Evolutionary conservation across 2,797 vertebrate species (phyloP).

Genomic region (Coccyzus lansbergi): DNA sequence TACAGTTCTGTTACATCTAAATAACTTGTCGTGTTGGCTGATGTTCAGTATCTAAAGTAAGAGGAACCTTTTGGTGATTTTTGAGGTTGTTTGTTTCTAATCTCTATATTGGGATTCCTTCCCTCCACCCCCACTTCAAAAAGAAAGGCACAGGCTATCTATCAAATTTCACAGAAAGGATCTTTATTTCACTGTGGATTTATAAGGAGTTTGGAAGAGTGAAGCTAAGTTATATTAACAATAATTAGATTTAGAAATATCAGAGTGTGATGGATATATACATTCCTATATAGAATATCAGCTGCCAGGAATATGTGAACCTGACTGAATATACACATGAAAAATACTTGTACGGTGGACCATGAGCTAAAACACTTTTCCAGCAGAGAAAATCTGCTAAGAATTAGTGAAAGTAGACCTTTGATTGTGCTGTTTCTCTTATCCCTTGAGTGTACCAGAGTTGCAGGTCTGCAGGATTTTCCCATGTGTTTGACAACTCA

Average conservation of each 20-base stretch:
- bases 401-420: neutral
- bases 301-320: neutral
- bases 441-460: rapidly evolving
- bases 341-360: neutral
- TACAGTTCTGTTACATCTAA: neutral
- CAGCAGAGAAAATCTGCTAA: neutral
- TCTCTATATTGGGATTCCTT: neutral
- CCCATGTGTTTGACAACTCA: neutral
- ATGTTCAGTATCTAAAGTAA: neutral
- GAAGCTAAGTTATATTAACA: neutral
- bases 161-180: neutral
- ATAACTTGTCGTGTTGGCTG: neutral
- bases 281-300: neutral
- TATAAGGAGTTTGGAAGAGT: neutral
- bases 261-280: neutral
- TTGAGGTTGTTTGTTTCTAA: neutral
- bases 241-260: neutral
- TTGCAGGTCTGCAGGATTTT: rapidly evolving
- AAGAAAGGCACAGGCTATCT: neutral
- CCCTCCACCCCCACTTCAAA: neutral
- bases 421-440: neutral
- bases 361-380: neutral
- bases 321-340: neutral
- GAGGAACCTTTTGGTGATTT: neutral
- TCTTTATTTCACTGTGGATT: neutral